Base-by-base conservation (phyloP, 2,797 vertebrate genomes). In the Ispidina picta region DNA sequence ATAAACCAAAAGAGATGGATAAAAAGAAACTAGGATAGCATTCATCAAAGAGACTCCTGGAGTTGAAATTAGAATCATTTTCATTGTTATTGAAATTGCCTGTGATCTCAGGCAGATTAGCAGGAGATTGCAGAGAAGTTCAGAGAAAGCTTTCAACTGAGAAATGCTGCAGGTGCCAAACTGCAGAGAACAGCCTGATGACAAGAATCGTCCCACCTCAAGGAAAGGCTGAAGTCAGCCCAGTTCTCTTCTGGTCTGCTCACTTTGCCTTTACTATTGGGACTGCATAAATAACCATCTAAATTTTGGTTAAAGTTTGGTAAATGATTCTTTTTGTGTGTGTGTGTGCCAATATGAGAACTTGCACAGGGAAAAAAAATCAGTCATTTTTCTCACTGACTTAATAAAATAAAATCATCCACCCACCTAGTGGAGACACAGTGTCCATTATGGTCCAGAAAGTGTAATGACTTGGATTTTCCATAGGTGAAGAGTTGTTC, bases 71-170 rank as follows among this genome's bases (percentile, higher is more conserved):
- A 89, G 78, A 96, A 93, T 94, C 20, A 82, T 85, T 96, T 95
- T 46, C 86, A 94, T 93, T 92, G 96, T 95, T 83, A 94, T 89
- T 97, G 93, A 76, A 70, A 95, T 95, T 96, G 94, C 88, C 62
- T 93, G 78, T 75, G 80, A 97, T 86, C 74, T 94, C 93, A 94
- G 87, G 25, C 52, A 91, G 94, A 95, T 93, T 69, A 93, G 60
- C 31, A 82, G 62, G 87, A 92, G 71, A 92, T 66, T 91, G 82
- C 70, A 89, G 83, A 65, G 8, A 72, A 94, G 83, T 83, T 94
- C 83, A 87, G 69, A 62, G 68, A 78, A 75, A 59, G 78, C 75
- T 92, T 90, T 90, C 44, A 88, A 26, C n/a, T 28, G 55, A 79
- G 76, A 75, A 60, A 84, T 79, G 83, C 17, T 66, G 73, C 84